A percentile compares a stretch with the other conserved stretches of the same genome.
Conservation (phyloP, 2,888 invertebrate genomes). For the Nesidiocoris tenuis region DNA sequence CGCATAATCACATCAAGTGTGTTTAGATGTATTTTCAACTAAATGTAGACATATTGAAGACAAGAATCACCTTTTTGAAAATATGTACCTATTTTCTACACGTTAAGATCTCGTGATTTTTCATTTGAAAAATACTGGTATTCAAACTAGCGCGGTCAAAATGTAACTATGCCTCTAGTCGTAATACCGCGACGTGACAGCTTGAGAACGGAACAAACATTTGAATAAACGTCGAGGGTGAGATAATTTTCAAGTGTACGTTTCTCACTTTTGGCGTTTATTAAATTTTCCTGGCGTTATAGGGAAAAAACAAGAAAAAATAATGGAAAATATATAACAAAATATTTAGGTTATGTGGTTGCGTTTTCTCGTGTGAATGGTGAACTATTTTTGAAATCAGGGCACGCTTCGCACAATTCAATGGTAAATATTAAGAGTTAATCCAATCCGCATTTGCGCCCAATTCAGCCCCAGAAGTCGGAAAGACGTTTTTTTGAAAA, state of each 20-base stretch:
- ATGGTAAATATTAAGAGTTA: slow-evolving; percentile 3
- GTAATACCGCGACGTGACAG: slow-evolving; percentile 17
- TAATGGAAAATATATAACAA: not conserved
- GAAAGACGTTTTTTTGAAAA: not conserved
- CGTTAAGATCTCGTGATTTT: slow-evolving; percentile 35
- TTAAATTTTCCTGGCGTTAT: not conserved
- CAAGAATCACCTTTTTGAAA: slow-evolving; percentile 29
- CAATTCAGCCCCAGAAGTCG: not conserved
- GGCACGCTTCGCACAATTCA: slow-evolving; percentile 46
- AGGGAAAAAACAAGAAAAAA: not conserved
- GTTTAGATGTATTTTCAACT: slow-evolving; percentile 47
- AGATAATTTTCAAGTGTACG: slow-evolving; percentile 26
- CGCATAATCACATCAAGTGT: slow-evolving; percentile 46
- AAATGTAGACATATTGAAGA: slow-evolving; percentile 42
- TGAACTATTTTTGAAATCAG: slow-evolving; percentile 2
- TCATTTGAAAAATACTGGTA: slow-evolving; percentile 12
- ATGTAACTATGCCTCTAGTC: slow-evolving; percentile 39
- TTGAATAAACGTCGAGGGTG: slow-evolving; percentile 19
- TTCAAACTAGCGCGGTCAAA: slow-evolving; percentile 30
- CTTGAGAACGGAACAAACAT: slow-evolving; percentile 16
- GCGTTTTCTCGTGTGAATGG: slow-evolving; percentile 27
- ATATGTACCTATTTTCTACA: slow-evolving; percentile 26
- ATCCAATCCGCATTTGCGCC: not conserved
- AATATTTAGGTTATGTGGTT: not conserved
- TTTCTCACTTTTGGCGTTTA: slow-evolving; percentile 21